A percentile compares a stretch with the other conserved stretches of the same genome.
Evolutionary conservation across 2,888 invertebrate species (phyloP).

Genomic region (Hirtodrosophila duncani): DNA sequence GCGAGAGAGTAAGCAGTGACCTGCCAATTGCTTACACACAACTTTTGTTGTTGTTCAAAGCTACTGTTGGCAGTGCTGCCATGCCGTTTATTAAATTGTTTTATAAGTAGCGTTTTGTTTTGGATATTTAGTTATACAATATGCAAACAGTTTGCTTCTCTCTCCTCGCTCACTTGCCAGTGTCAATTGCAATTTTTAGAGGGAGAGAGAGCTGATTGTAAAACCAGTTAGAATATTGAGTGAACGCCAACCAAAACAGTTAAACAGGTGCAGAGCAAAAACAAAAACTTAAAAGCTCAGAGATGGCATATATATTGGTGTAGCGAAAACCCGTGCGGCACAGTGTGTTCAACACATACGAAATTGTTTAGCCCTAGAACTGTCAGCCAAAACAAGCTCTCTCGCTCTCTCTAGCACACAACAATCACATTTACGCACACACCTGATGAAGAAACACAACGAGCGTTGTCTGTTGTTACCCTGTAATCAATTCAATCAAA

Average conservation of each 20-base stretch:
- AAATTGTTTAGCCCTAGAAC: conserved; percentile 21
- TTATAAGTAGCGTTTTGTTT: not conserved
- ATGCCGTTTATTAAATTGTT: not conserved
- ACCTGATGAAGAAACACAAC: conserved; percentile 47
- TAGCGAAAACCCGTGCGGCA: no score
- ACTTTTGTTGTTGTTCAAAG: conserved; percentile 48
- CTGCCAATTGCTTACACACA: conserved; percentile 50
- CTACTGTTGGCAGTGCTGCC: conserved; percentile 35
- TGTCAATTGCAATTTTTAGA: not conserved
- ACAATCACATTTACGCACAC: conserved; percentile 33
- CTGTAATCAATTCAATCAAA: no score
- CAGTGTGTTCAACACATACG: conserved; percentile 39
- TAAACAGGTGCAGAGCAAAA: conserved; percentile 69
- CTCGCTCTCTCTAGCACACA: no score
- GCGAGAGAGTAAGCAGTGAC: conserved; percentile 31
- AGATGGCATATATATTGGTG: no score
- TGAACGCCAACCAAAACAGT: conserved; percentile 53
- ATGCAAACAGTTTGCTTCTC: not conserved
- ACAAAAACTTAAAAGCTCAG: conserved; percentile 40
- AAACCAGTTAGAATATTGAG: conserved; percentile 55
- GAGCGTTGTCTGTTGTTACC: no score
- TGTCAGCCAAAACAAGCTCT: no score
- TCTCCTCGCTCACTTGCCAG: conserved; percentile 19
- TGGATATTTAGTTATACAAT: conserved; percentile 51
- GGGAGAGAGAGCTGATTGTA: conserved; percentile 12